phyloP scores from a whole-genome alignment of 2,888 invertebrate species.

The Xestia sexstrigata region DNA sequence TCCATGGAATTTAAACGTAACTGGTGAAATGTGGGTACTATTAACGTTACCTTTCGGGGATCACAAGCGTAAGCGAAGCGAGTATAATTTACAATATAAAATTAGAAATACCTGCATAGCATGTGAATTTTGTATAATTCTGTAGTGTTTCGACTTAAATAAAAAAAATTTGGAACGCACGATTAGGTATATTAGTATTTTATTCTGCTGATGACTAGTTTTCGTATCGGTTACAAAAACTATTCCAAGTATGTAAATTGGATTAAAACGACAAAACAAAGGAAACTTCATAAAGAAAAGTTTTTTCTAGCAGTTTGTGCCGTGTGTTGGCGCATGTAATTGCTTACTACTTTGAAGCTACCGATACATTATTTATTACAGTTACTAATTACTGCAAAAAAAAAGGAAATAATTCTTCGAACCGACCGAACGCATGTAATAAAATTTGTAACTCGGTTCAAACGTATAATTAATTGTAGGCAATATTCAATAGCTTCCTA shows the following conservation, averaged over 20 bases:
- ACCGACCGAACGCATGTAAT: slow-evolving; percentile 7
- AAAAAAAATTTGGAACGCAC: too few relatives aligned
- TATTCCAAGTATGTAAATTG: background rate
- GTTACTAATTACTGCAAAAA: slow-evolving; percentile 23
- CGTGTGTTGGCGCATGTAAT: background rate
- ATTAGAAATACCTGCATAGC: too few relatives aligned
- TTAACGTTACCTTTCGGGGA: too few relatives aligned
- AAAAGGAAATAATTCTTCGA: too few relatives aligned
- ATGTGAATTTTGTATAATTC: too few relatives aligned
- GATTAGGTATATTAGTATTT: too few relatives aligned
- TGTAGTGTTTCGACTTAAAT: too few relatives aligned
- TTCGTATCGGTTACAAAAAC: background rate
- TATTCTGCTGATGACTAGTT: too few relatives aligned
- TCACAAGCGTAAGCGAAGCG: too few relatives aligned
- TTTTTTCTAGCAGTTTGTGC: background rate
- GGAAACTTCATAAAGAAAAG: background rate
- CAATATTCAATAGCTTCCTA: slow-evolving; percentile 50
- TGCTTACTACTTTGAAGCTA: background rate
- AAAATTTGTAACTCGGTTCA: slow-evolving; percentile 33
- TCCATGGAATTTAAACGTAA: too few relatives aligned
- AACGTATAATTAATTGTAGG: slow-evolving; percentile 66
- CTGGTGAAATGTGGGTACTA: too few relatives aligned
- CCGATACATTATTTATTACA: background rate
- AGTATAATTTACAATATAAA: too few relatives aligned
- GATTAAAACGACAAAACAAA: background rate